Evolutionary conservation across 2,113 vertebrate species (phyloP).

Genomic region (Struthidea cinerea): DNA sequence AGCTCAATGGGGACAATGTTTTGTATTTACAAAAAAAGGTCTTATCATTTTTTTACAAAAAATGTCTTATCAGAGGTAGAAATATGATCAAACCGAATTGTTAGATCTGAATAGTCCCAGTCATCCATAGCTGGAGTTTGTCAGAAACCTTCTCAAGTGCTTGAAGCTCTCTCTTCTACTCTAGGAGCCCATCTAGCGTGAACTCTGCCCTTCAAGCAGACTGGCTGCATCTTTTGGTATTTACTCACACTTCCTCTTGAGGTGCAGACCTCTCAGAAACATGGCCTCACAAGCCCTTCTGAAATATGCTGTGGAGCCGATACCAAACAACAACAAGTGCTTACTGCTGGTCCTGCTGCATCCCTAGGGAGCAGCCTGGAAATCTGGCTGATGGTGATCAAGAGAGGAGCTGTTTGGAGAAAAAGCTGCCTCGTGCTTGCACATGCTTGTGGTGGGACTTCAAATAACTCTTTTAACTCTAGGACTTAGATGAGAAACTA

Average conservation of each 20-base stretch:
- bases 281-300: background rate
- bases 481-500: background rate
- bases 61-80: background rate
- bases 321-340: background rate
- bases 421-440: background rate
- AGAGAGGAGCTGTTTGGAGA: background rate
- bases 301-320: background rate
- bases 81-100: background rate
- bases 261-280: background rate
- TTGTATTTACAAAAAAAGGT: background rate
- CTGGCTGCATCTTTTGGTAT: background rate
- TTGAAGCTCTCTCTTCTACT: background rate
- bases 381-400: background rate
- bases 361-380: background rate
- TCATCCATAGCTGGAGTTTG: background rate
- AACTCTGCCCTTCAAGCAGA: background rate
- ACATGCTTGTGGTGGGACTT: background rate
- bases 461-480: background rate
- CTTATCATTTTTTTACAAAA: background rate
- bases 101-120: background rate
- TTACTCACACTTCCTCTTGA: background rate
- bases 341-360: background rate
- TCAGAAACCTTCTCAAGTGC: background rate
- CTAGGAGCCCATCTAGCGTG: background rate
- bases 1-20: background rate